Conservation (phyloP, 2,888 invertebrate species). For the Drosophila suboccidentalis region DNA sequence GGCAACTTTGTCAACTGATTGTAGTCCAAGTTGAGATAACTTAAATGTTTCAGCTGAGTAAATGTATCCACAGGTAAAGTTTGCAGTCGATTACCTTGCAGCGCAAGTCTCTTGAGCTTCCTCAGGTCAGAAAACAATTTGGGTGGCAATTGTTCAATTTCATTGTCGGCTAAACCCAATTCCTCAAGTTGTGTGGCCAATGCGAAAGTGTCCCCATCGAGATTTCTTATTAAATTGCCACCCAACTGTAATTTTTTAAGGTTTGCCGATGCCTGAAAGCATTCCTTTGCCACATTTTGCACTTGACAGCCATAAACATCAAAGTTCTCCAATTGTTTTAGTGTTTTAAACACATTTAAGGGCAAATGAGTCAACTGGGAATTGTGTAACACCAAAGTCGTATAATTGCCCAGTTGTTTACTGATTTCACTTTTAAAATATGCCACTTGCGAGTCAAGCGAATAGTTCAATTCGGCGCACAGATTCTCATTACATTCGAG, state of each 20-base stretch:
- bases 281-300: conserved; percentile 32
- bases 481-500: conserved; percentile 44
- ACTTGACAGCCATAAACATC: conserved; percentile 49
- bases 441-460: conserved; percentile 43
- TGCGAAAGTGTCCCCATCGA: conserved; percentile 57
- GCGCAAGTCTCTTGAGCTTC: conserved; percentile 30
- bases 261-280: conserved; percentile 43
- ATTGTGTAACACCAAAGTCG: conserved; percentile 45
- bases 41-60: conserved; percentile 21
- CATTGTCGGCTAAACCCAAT: conserved; percentile 49
- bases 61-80: conserved; percentile 30
- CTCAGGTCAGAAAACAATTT: conserved; percentile 28
- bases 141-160: conserved; percentile 30
- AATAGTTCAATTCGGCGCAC: conserved; percentile 42
- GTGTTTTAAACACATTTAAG: conserved; percentile 63
- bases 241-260: conserved; percentile 56
- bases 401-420: conserved; percentile 16
- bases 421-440: conserved; percentile 32
- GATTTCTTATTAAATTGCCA: conserved; percentile 58
- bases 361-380: conserved; percentile 71
- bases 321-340: conserved; percentile 63
- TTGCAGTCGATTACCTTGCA: conserved; percentile 46
- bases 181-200: conserved; percentile 46
- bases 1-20: conserved; percentile 49
- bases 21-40: conserved; percentile 44